Percentiles rank a stretch among this genome's conserved stretches.
These are phyloP conservation scores for Folsomia manolachei DNA, from an alignment of 2,888 invertebrate species.

Conservation along the genomic window DNA sequence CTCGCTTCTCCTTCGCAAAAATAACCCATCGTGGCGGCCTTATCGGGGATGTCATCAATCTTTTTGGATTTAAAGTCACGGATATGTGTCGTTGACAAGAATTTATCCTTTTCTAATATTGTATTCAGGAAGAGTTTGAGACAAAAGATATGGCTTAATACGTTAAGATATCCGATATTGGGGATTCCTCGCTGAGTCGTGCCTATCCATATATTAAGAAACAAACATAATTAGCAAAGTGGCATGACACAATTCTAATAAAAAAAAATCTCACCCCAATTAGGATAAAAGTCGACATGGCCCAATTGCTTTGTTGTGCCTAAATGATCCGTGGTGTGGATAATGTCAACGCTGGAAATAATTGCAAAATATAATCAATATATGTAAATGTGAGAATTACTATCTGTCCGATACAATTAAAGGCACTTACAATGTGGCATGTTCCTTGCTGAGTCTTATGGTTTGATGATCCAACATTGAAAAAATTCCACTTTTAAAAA, in stretches of 20 bases:
- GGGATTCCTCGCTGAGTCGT: not conserved
- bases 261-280: not conserved
- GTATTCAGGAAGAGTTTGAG: slow-evolving; percentile 3
- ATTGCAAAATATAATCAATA: not conserved
- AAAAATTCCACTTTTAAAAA: not conserved
- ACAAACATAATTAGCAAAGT: too few species aligned
- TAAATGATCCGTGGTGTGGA: not conserved
- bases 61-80: not conserved
- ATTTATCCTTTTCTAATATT: not conserved
- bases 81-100: not conserved
- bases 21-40: not conserved
- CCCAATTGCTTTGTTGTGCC: not conserved
- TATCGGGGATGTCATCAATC: not conserved
- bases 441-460: not conserved
- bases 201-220: not conserved
- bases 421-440: not conserved
- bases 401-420: not conserved
- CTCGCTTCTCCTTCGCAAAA: not conserved
- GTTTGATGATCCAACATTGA: not conserved
- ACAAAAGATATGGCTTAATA: not conserved
- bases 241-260: too few species aligned
- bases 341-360: not conserved
- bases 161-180: not conserved
- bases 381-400: not conserved
- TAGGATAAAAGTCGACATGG: not conserved